Percentiles rank a stretch among this genome's conserved stretches.
These are phyloP conservation scores for Ephydatia muelleri DNA, from an alignment of 37 sponge, comb jelly and placozoan species.

Conservation along the genomic window DNA sequence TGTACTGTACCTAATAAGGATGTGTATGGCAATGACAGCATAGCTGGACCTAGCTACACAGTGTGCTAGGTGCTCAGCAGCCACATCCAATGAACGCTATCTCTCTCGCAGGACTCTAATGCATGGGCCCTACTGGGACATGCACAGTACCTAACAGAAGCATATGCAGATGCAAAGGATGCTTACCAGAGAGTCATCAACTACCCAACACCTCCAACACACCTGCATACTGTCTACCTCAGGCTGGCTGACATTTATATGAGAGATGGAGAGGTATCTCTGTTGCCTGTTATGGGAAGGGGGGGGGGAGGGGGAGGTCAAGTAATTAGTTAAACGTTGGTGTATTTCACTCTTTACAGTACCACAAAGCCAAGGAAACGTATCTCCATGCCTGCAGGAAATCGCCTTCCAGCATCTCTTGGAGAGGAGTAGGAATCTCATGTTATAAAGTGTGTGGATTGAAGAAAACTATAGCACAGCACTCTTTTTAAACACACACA, in stretches of 20 bases:
- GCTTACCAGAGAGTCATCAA: conserved; percentile 78
- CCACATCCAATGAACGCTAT: conserved; percentile 3
- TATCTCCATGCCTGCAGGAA: conserved; percentile 80
- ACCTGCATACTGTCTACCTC: conserved; percentile 73
- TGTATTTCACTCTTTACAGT: conserved; percentile 36
- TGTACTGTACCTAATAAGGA: too few species aligned
- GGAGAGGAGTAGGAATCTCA: conserved; percentile 96
- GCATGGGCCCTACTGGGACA: conserved; percentile 87
- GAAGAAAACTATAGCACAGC: background rate
- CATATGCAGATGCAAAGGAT: conserved; percentile 51
- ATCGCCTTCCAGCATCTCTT: conserved; percentile 83
- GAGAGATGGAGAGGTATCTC: conserved; percentile 48
- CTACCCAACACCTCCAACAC: conserved; percentile 35
- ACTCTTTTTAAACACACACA: background rate
- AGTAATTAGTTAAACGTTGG: background rate
- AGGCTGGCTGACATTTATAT: conserved; percentile 89
- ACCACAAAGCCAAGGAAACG: conserved; percentile 68
- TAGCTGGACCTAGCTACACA: too few species aligned
- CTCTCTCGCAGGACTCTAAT: conserved; percentile 56
- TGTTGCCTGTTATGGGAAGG: too few species aligned
- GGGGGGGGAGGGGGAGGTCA: too few species aligned
- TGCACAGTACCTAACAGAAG: conserved; percentile 66
- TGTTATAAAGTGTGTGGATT: conserved; percentile 65
- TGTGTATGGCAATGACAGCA: background rate
- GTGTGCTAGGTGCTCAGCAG: too few species aligned